A percentile compares a stretch with the other conserved stretches of the same genome.
Evolutionary conservation across 2,113 vertebrate species (phyloP).

Genomic region (Proterorhinus semilunaris): DNA sequence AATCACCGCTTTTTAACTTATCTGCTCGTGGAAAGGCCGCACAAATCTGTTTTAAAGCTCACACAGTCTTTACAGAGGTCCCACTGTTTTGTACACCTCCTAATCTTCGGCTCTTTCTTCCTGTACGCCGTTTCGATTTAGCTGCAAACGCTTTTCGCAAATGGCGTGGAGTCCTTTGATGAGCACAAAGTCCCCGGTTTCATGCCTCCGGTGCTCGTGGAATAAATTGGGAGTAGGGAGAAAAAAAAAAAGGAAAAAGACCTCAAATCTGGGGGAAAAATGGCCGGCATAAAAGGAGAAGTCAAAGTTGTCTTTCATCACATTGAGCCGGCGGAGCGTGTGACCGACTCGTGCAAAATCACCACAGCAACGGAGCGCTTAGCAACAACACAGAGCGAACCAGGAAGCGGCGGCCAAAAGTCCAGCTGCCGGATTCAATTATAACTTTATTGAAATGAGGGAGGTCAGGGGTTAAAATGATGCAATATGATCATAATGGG

Average conservation of each 20-base stretch:
- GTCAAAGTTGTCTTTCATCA: constrained; percentile 26
- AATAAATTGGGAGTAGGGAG: background rate
- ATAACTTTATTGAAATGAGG: background rate
- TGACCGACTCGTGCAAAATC: constrained; percentile 55
- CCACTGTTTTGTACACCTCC: background rate
- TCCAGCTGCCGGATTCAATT: background rate
- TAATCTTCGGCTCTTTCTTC: background rate
- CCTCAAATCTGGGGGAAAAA: background rate
- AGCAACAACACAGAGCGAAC: constrained; percentile 56
- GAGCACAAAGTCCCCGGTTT: background rate
- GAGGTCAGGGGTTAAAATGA: background rate
- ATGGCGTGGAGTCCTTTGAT: background rate
- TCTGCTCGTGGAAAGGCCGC: background rate
- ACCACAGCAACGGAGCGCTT: constrained; percentile 69
- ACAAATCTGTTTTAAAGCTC: background rate
- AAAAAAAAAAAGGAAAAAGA: background rate
- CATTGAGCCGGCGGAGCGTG: background rate
- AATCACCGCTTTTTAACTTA: background rate
- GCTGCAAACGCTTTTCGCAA: background rate
- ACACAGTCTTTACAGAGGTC: background rate
- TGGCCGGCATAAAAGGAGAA: background rate
- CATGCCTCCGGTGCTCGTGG: background rate
- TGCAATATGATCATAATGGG: too few relatives aligned
- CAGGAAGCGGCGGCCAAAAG: constrained; percentile 6
- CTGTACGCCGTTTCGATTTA: background rate